Evolutionary conservation across 1,140 invertebrate genomes (phyloP).

Genomic region (Phymorhynchus buccinoides): DNA sequence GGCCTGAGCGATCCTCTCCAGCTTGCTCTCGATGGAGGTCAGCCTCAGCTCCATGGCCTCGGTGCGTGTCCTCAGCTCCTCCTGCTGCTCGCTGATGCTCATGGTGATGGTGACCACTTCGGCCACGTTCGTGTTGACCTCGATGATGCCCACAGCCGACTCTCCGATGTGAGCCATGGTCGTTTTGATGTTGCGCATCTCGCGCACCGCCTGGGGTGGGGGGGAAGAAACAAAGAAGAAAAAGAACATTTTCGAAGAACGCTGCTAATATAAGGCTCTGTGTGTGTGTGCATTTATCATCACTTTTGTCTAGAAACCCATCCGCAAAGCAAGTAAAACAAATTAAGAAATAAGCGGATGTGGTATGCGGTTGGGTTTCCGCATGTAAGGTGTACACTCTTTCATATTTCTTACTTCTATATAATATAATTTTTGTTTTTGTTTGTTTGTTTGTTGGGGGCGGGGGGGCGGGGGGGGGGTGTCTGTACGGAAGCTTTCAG

Average conservation of each 20-base stretch:
- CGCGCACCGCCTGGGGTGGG: background rate
- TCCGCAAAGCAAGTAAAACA: too few relatives aligned
- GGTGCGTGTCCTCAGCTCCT: background rate
- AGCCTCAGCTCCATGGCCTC: conserved; percentile 36
- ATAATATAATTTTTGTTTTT: too few relatives aligned
- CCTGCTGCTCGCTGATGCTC: background rate
- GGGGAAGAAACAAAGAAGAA: background rate
- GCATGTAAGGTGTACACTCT: too few relatives aligned
- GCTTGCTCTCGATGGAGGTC: conserved; percentile 43
- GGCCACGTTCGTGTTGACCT: conserved; percentile 24
- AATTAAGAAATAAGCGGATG: too few relatives aligned
- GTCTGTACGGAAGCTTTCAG: too few relatives aligned
- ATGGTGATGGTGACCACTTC: background rate
- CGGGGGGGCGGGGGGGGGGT: too few relatives aligned
- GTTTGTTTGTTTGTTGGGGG: too few relatives aligned
- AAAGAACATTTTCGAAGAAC: background rate
- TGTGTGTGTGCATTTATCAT: too few relatives aligned
- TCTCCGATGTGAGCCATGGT: conserved; percentile 26
- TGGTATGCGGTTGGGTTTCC: too few relatives aligned
- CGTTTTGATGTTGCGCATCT: conserved; percentile 4
- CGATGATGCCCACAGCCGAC: conserved; percentile 20
- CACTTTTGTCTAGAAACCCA: too few relatives aligned
- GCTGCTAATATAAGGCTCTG: too few relatives aligned
- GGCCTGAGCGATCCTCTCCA: conserved; percentile 46
- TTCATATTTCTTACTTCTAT: too few relatives aligned